Base-by-base conservation (phyloP, 2,797 vertebrate genomes). In the Sebastes flavidus region DNA sequence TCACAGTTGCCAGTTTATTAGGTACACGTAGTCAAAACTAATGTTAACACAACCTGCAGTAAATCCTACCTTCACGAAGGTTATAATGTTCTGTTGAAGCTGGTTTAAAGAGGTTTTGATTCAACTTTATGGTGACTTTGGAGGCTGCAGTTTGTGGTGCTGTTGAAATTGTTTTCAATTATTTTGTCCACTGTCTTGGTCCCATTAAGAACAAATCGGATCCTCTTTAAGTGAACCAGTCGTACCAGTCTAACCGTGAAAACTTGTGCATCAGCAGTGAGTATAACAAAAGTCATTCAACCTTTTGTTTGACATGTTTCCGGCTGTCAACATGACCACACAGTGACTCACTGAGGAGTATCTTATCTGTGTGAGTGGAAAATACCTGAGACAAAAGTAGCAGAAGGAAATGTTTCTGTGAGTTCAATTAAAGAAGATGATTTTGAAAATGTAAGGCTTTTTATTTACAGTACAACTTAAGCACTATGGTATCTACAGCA, bases 381-480 rank as follows among this genome's bases (percentile, higher is more conserved):
- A 67, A 59, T 20, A n/a, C 18, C 14, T 4, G 11, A 68, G 55
- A n/a, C 13, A 36, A 36, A 36, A 10, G 1, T 9, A 46, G 20
- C 1, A 30, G 11, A 72, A 20, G 7, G 2, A 67, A 55, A 20
- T 30, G 7, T 20, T 38, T 20, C 25, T 60, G 25, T 13, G 27
- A 42, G 6, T 29, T 62, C 29, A 36, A 16, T 46, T 20, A 27
- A 42, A 4, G 4, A 54, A 54, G 2, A 58, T 30, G 0, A 82
- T 84, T 85, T 65, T 22, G 25, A 73, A 83, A 88, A 63, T 10
- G 20, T 52, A 78, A 52, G 16, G 24, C 12, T 67, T 63, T 80
- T 32, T 88, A 88, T 91, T 80, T 80, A 90, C 83, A 82, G 11
- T 29, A 59, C 1, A 82, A 54, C 22, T 8, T 9, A 4, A 56